A percentile compares a stretch with the other conserved stretches of the same genome.
These are phyloP conservation scores for Pissodes strobi DNA, from an alignment of 1,140 invertebrate genomes.

Conservation along the genomic window DNA sequence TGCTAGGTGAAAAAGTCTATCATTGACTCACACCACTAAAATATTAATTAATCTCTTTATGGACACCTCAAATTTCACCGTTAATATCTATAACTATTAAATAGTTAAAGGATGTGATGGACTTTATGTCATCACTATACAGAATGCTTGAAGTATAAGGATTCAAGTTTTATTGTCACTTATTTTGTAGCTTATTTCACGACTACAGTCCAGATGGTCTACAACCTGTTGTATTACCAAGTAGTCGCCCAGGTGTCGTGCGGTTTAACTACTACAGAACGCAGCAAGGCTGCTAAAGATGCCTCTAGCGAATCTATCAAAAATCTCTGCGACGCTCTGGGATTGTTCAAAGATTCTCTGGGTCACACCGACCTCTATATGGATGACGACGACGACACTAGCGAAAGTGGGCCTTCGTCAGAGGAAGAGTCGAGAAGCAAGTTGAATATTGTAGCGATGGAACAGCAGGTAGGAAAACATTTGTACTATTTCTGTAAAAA, in stretches of 20 bases:
- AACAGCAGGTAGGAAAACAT: constrained; percentile 48
- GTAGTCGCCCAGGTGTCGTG: constrained; percentile 74
- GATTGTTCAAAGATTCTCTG: constrained; percentile 58
- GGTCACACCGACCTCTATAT: constrained; percentile 61
- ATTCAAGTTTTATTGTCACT: no score
- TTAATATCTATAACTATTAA: no score
- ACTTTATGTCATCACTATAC: no score
- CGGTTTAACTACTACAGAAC: constrained; percentile 63
- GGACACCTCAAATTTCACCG: no score
- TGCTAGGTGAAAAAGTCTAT: no score
- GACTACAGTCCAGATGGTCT: constrained; percentile 81
- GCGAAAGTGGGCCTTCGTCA: constrained; percentile 9
- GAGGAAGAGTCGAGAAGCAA: constrained; percentile 33
- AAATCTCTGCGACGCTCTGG: constrained; percentile 51
- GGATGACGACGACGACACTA: constrained; percentile 51
- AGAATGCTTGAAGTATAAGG: no score
- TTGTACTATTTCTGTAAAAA: no score
- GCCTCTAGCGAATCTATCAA: constrained; percentile 40
- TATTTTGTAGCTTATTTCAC: constrained; percentile 80
- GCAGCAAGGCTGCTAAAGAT: constrained; percentile 47
- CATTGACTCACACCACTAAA: no score
- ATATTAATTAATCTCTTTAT: no score
- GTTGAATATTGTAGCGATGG: constrained; percentile 57
- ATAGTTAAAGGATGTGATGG: no score
- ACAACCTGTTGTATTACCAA: constrained; percentile 89